Percentiles rank a stretch among this genome's conserved stretches.
Conservation (phyloP, 2,113 vertebrate species). For the Mixornis gularis region DNA sequence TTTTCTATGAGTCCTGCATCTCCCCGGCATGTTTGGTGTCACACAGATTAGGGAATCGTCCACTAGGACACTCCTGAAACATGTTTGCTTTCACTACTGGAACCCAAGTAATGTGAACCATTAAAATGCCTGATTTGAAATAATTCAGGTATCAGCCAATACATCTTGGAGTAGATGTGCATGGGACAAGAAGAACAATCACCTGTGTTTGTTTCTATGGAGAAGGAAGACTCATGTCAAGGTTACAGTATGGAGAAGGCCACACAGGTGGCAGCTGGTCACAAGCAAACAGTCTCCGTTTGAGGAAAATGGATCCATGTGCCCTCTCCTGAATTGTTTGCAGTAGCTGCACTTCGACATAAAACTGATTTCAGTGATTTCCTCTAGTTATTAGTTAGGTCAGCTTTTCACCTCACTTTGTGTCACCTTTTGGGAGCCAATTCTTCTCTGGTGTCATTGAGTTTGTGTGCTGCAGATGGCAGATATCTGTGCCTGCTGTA, state of each 20-base stretch:
- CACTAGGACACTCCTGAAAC: not conserved
- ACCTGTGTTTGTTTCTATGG: fast-evolving
- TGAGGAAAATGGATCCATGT: not conserved
- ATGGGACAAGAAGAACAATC: not conserved
- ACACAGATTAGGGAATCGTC: fast-evolving
- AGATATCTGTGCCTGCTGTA: not conserved
- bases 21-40: not conserved
- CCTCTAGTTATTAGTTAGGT: not conserved
- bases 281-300: fast-evolving
- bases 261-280: not conserved
- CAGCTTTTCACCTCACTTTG: not conserved
- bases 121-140: not conserved
- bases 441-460: not conserved
- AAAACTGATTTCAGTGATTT: not conserved
- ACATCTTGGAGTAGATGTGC: fast-evolving
- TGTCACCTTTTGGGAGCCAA: not conserved
- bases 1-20: not conserved
- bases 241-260: not conserved
- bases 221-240: not conserved
- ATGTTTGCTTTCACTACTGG: not conserved
- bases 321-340: not conserved
- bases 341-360: not conserved
- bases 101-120: not conserved
- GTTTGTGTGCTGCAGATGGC: not conserved
- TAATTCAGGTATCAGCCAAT: fast-evolving